Evolutionary conservation across 2,113 vertebrate species (phyloP).

Genomic region (Pterocles burchelli): DNA sequence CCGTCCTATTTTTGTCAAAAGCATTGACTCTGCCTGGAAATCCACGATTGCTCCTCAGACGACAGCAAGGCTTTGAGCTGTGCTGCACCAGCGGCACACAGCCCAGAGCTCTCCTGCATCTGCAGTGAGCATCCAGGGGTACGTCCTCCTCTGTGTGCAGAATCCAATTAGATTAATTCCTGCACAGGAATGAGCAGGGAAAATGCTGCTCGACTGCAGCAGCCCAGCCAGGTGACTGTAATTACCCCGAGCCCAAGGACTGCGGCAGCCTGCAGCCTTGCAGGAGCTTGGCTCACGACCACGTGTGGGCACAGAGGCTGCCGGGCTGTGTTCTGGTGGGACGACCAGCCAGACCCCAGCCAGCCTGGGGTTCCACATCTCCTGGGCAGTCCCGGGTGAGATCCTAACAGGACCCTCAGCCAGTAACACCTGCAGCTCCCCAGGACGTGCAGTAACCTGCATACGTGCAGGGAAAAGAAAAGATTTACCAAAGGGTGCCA

Average conservation of each 20-base stretch:
- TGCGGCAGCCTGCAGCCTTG: not conserved
- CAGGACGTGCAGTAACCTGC: not conserved
- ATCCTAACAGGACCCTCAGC: not conserved
- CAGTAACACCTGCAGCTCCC: not conserved
- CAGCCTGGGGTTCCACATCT: not conserved
- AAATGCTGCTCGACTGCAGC: not conserved
- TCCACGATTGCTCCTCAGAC: rapidly evolving
- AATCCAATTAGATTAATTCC: not conserved
- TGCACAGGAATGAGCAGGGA: not conserved
- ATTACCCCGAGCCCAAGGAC: not conserved
- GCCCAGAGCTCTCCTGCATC: not conserved
- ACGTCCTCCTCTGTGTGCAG: not conserved
- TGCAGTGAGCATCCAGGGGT: not conserved
- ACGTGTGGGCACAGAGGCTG: rapidly evolving
- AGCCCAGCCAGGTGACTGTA: not conserved
- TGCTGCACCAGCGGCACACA: not conserved
- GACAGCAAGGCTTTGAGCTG: not conserved
- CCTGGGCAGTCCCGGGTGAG: not conserved
- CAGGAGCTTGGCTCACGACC: not conserved
- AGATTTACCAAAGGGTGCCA: not conserved
- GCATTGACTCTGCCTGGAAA: not conserved
- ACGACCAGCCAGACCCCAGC: not conserved
- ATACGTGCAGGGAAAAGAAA: not conserved
- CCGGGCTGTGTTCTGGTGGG: not conserved
- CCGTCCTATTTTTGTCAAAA: not conserved